These are phyloP conservation scores for Petrocephalus schoutedeni DNA, from an alignment of 2,797 vertebrate genomes.

Conservation along the genomic window DNA sequence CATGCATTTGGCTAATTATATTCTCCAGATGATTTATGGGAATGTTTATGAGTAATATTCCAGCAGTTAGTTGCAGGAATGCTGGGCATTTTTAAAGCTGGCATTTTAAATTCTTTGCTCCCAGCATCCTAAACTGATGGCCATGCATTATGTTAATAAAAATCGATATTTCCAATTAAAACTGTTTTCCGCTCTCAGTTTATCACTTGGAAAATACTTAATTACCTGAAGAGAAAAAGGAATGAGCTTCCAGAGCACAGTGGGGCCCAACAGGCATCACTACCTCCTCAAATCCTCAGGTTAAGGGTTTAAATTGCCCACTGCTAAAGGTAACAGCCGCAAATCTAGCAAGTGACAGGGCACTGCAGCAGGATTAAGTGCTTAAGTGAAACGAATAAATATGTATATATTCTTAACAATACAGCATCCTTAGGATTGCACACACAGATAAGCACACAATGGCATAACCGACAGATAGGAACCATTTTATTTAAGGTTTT, in stretches of 20 bases:
- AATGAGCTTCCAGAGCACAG: too few species aligned
- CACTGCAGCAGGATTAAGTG: not conserved
- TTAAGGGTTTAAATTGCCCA: not conserved
- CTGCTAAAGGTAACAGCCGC: not conserved
- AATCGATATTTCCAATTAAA: not conserved
- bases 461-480: not conserved
- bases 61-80: not conserved
- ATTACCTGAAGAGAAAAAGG: not conserved
- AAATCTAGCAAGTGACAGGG: not conserved
- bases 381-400: not conserved
- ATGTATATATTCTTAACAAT: not conserved
- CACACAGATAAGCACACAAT: not conserved
- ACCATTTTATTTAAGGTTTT: not conserved
- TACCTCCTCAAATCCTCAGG: too few species aligned
- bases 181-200: not conserved
- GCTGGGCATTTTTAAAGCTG: not conserved
- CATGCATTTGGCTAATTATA: not conserved
- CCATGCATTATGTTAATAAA: not conserved
- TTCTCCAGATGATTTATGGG: not conserved
- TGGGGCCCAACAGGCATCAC: too few species aligned
- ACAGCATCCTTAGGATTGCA: not conserved
- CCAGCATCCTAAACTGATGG: not conserved
- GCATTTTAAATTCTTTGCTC: not conserved
- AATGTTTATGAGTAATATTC: not conserved
- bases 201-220: not conserved